Conservation (phyloP, 2,888 invertebrate genomes). For the Punctoribates punctum region DNA sequence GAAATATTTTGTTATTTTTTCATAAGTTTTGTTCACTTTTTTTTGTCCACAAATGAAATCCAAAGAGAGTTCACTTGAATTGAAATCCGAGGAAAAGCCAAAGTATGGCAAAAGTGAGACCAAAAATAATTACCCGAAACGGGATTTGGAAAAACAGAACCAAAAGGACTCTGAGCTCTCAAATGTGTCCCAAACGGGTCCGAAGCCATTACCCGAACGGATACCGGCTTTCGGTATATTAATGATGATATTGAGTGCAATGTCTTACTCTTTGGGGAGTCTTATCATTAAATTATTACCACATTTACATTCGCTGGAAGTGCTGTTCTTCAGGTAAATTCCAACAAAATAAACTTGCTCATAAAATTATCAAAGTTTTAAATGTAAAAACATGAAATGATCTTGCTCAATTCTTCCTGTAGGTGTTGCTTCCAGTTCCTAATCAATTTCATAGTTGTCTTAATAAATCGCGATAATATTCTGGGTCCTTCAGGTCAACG, state of each 20-base stretch:
- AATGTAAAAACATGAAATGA: no score
- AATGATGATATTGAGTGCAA: constrained; percentile 6
- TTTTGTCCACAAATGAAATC: no score
- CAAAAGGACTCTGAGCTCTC: no score
- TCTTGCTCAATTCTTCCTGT: neutral
- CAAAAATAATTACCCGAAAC: no score
- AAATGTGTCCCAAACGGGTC: neutral
- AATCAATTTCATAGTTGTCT: neutral
- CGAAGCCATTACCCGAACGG: neutral
- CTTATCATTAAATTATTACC: constrained; percentile 18
- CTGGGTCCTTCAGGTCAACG: constrained; percentile 28
- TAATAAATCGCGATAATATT: neutral
- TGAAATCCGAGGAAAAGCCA: no score
- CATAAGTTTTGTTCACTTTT: no score
- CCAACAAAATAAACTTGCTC: neutral
- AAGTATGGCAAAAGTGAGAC: no score
- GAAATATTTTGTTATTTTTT: no score
- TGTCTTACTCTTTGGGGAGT: neutral
- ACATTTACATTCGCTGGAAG: constrained; percentile 24
- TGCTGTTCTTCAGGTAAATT: constrained; percentile 7
- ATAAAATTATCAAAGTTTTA: no score
- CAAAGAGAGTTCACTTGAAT: no score
- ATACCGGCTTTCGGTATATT: constrained; percentile 16
- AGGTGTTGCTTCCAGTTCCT: constrained; percentile 13
- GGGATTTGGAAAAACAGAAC: no score